phyloP scores from a whole-genome alignment of 1,140 invertebrate genomes.

The Paralvinella palmiformis region DNA sequence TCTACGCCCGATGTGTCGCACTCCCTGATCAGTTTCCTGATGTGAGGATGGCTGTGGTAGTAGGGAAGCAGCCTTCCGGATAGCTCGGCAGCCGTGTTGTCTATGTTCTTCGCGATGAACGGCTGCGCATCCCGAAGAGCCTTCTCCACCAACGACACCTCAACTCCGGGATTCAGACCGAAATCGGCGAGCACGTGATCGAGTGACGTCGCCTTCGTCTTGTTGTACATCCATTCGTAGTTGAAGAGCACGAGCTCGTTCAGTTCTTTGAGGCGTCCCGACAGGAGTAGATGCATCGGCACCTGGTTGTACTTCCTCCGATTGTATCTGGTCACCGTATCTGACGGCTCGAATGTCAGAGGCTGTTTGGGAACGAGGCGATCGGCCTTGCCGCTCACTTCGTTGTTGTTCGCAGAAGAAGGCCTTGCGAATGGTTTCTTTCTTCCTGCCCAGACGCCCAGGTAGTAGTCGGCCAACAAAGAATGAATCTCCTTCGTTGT shows the following conservation, averaged over 20 bases:
- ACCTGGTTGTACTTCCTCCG: conserved; percentile 63
- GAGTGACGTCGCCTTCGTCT: conserved; percentile 87
- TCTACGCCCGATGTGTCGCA: conserved; percentile 55
- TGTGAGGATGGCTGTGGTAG: conserved; percentile 58
- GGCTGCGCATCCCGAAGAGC: conserved; percentile 67
- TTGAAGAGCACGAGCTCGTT: conserved; percentile 93
- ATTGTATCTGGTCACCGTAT: conserved; percentile 75
- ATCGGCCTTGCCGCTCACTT: conserved; percentile 70
- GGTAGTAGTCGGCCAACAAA: conserved; percentile 83
- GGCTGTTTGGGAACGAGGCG: conserved; percentile 93
- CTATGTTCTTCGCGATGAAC: conserved; percentile 77
- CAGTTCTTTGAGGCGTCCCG: conserved; percentile 79
- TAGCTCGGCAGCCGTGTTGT: conserved; percentile 92
- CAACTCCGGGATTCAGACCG: conserved; percentile 84
- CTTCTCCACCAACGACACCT: conserved; percentile 76
- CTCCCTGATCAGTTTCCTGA: conserved; percentile 73
- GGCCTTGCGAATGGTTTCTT: conserved; percentile 80
- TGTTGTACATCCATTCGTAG: conserved; percentile 95
- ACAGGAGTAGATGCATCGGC: conserved; percentile 86
- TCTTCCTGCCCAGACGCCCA: conserved; percentile 69
- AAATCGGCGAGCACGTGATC: conserved; percentile 89
- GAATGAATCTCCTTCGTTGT: conserved; percentile 52
- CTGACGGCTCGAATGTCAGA: conserved; percentile 67
- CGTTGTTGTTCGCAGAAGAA: conserved; percentile 56
- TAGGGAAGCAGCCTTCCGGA: conserved; percentile 80